These are phyloP conservation scores for Hylaea fasciaria DNA, from an alignment of 2,888 invertebrate species.

Conservation along the genomic window DNA sequence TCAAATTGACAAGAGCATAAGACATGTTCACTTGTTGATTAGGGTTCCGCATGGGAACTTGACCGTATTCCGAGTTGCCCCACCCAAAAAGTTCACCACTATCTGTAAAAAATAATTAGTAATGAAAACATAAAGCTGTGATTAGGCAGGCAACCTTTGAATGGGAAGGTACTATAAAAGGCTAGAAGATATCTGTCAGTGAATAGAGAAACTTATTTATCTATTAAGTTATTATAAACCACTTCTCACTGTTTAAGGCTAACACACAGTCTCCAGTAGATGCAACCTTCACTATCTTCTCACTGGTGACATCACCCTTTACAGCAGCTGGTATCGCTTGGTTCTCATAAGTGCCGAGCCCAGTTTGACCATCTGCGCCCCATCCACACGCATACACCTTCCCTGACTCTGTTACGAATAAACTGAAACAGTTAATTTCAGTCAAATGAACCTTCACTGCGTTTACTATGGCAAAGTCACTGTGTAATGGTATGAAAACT, in stretches of 20 bases:
- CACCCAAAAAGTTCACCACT: conserved; percentile 97
- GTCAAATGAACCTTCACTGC: background rate
- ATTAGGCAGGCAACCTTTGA: too few relatives aligned
- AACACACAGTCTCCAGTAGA: conserved; percentile 94
- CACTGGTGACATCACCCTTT: conserved; percentile 92
- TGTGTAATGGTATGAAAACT: too few relatives aligned
- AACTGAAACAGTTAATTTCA: conserved; percentile 73
- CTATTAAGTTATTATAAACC: too few relatives aligned
- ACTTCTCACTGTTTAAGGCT: conserved; percentile 90
- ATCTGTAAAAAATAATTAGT: conserved; percentile 77
- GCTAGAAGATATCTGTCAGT: too few relatives aligned
- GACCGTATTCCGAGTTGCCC: conserved; percentile 98
- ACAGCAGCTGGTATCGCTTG: conserved; percentile 85
- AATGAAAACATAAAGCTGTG: background rate
- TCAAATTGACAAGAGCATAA: conserved; percentile 84
- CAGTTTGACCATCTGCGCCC: conserved; percentile 98
- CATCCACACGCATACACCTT: conserved; percentile 95
- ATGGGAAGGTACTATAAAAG: too few relatives aligned
- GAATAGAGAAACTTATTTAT: too few relatives aligned
- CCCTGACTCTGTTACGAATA: conserved; percentile 92
- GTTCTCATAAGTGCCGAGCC: conserved; percentile 88
- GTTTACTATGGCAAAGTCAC: too few relatives aligned
- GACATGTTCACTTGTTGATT: conserved; percentile 91
- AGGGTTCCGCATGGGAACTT: conserved; percentile 85
- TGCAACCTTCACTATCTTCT: conserved; percentile 92